Evolutionary conservation across 2,113 vertebrate genomes (phyloP), one percentile per base, ranked within the genome.

Genomic region (Okapia johnstoni): DNA sequence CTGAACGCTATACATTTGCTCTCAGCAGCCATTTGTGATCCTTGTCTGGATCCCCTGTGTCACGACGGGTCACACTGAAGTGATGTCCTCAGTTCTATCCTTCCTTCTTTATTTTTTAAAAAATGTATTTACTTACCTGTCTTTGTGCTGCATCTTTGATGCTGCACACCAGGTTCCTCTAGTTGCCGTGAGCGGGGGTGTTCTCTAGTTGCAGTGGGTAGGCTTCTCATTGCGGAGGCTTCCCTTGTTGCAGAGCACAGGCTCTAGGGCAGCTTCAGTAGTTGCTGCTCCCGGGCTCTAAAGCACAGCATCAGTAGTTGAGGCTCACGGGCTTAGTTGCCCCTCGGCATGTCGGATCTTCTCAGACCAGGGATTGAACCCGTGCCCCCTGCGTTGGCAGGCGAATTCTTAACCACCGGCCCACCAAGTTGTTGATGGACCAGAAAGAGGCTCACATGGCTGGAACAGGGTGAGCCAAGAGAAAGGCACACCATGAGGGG

Each of bases 1-100:
- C 3, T 13, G 13, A 0, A 52, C 6, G 0, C 23, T 8, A 0
- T 1, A 2, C 7, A 1, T n/a, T 12, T 19, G n/a, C 58, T 36
- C 5, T 57, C 48, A 30, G 73, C 48, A 33, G 54, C 57, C 30
- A 3, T 13, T 21, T 7, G 10, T 6, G 12, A 14, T 14, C 14
- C 3, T 58, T 23, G 30, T n/a, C 54, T 52, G 4, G 7, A 21
- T 40, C 50, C 21, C 1, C 7, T 30, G 1, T 52, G 52, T 54
- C 48, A 8, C n/a, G 9, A 9, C 0, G 0, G 30, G 50, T 50
- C 40, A 4, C 80, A 46, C 14, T 17, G 6, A 25, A 30, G 36
- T 25, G 26, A n/a, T 40, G 1, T 7, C 55, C 70, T 81, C 36
- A 8, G 4, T 88, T 55, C 93, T 36, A 1, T 54, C 63, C 9